Evolutionary conservation across 2,797 vertebrate species (phyloP).

Genomic region (Hipposideros larvatus): DNA sequence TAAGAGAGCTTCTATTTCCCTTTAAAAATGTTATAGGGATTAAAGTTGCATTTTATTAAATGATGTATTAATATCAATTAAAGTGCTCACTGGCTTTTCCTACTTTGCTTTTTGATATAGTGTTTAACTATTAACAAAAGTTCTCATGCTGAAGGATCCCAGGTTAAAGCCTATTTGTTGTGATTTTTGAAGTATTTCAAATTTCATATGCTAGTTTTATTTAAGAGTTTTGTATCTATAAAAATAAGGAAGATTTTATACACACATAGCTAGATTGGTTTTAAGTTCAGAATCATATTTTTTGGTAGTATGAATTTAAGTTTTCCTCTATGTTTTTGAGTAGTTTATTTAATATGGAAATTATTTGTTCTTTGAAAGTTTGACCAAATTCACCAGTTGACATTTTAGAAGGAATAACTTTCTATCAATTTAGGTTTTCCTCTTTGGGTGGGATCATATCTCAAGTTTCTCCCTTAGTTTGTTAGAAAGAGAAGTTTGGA

Average conservation of each 20-base stretch:
- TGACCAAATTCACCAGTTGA: background rate
- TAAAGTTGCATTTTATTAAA: constrained; percentile 31
- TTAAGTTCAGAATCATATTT: constrained; percentile 2
- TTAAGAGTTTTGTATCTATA: constrained; percentile 7
- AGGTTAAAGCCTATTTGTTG: background rate
- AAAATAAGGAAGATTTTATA: background rate
- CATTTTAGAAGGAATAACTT: background rate
- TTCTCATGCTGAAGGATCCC: background rate
- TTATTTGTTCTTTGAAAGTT: constrained; percentile 34
- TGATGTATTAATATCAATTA: background rate
- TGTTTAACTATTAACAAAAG: background rate
- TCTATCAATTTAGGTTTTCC: background rate
- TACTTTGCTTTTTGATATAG: background rate
- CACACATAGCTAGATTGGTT: background rate
- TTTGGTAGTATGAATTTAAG: background rate
- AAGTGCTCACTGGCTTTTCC: background rate
- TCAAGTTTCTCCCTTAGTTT: background rate
- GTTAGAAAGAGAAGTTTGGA: constrained; percentile 17
- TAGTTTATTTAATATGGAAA: constrained; percentile 37
- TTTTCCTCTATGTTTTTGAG: background rate
- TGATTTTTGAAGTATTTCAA: background rate
- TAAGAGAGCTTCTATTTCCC: background rate
- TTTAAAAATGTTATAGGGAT: constrained; percentile 47
- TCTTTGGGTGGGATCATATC: background rate
- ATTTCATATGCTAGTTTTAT: constrained; percentile 23